phyloP scores from a whole-genome alignment of 2,888 invertebrate species.

The Microctonus aethiopoides region DNA sequence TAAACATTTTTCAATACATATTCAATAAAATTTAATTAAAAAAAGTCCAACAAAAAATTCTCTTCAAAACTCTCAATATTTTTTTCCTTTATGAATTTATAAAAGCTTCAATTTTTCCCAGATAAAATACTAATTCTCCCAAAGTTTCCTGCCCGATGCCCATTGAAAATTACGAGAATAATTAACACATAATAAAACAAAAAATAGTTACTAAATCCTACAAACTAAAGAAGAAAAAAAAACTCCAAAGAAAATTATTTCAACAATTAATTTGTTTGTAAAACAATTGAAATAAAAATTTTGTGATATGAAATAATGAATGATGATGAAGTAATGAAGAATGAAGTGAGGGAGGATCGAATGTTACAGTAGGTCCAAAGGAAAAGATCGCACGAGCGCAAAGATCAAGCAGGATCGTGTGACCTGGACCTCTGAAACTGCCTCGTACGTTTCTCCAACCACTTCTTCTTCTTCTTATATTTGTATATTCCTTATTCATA shows the following conservation, averaged over 20 bases:
- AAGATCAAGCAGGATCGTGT: slow-evolving; percentile 67
- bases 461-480: slow-evolving; percentile 18
- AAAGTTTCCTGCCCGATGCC: too few relatives aligned
- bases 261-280: not conserved
- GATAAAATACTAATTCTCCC: too few relatives aligned
- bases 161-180: too few relatives aligned
- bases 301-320: not conserved
- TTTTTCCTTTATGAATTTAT: too few relatives aligned
- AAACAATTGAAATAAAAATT: not conserved
- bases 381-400: slow-evolving; percentile 65
- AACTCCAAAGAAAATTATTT: not conserved
- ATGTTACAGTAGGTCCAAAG: slow-evolving; percentile 22
- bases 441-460: slow-evolving; percentile 36
- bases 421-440: slow-evolving; percentile 66
- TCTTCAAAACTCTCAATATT: too few relatives aligned
- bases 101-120: too few relatives aligned
- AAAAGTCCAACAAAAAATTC: too few relatives aligned
- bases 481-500: too few relatives aligned
- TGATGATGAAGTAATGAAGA: slow-evolving; percentile 9
- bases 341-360: slow-evolving; percentile 22
- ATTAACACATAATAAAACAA: not conserved
- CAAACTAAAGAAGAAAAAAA: not conserved
- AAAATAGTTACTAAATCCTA: too few relatives aligned
- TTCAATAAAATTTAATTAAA: too few relatives aligned
- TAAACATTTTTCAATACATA: too few relatives aligned